These are phyloP conservation scores for Drosophila anomalata DNA, from an alignment of 2,888 invertebrate genomes.

Conservation along the genomic window DNA sequence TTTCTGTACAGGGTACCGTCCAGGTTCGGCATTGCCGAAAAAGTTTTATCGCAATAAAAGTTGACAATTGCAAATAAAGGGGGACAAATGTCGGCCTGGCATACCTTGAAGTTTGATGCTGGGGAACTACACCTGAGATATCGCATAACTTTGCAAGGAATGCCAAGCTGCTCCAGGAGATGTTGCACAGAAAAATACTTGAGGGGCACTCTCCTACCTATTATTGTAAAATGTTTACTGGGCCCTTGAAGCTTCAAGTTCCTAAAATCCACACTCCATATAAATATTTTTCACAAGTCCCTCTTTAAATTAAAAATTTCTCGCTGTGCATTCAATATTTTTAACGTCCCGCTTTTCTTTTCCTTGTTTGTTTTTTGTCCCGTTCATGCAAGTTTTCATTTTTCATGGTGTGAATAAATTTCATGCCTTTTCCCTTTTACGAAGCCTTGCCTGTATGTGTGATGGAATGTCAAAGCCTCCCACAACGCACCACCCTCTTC, in stretches of 20 bases:
- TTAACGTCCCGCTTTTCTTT: background rate
- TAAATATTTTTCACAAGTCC: background rate
- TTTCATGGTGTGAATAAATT: slow-evolving; percentile 69
- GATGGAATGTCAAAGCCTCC: slow-evolving; percentile 57
- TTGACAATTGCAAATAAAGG: slow-evolving; percentile 30
- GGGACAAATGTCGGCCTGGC: slow-evolving; percentile 6
- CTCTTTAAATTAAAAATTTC: background rate
- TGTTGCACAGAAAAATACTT: background rate
- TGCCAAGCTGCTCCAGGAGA: slow-evolving; percentile 3
- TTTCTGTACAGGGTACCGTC: slow-evolving; percentile 5
- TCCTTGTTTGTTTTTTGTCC: background rate
- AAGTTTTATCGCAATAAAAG: slow-evolving; percentile 52
- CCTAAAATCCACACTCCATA: background rate
- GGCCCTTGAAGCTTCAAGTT: background rate
- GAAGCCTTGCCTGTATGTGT: slow-evolving; percentile 29
- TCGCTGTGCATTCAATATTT: slow-evolving; percentile 1
- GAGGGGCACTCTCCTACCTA: too few species aligned
- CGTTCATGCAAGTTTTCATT: slow-evolving; percentile 67
- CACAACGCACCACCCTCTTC: background rate
- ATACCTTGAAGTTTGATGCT: slow-evolving; percentile 16
- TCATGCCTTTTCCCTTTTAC: slow-evolving; percentile 54
- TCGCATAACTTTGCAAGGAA: slow-evolving; percentile 4
- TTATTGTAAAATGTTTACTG: background rate
- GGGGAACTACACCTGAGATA: slow-evolving; percentile 28
- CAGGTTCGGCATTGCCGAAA: slow-evolving; percentile 17